A percentile compares a stretch with the other conserved stretches of the same genome.
Evolutionary conservation across 2,888 invertebrate species (phyloP).

Genomic region (Eupithecia tripunctaria): DNA sequence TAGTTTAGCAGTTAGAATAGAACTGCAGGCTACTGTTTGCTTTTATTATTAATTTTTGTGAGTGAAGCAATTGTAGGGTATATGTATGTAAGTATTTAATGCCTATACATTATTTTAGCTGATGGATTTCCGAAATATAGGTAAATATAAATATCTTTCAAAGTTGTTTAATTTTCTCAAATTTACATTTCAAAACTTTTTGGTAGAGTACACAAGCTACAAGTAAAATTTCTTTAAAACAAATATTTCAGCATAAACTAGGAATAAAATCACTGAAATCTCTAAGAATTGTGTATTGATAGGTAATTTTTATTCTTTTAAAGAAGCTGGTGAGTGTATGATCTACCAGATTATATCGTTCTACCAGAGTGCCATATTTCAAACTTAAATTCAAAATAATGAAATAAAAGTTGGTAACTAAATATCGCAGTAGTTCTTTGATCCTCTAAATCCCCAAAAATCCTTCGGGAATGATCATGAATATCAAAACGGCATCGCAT

Average conservation of each 20-base stretch:
- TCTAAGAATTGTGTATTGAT: no score
- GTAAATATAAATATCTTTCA: background rate
- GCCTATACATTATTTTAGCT: background rate
- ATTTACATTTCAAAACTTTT: background rate
- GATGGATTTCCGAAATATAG: background rate
- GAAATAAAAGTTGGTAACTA: conserved; percentile 38
- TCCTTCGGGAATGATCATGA: conserved; percentile 71
- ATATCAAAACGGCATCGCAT: conserved; percentile 78
- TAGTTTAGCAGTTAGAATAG: conserved; percentile 27
- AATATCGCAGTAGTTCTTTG: conserved; percentile 47
- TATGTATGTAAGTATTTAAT: no score
- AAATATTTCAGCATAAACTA: background rate
- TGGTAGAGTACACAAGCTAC: background rate
- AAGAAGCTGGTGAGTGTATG: background rate
- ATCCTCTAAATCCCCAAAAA: conserved; percentile 56
- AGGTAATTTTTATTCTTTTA: background rate
- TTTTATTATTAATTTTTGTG: conserved; percentile 54
- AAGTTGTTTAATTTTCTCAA: background rate
- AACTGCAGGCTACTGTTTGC: conserved; percentile 54
- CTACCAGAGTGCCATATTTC: background rate
- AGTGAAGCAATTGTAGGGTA: conserved; percentile 3
- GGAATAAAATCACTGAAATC: background rate
- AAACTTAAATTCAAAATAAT: background rate
- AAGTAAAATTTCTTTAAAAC: background rate
- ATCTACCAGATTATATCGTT: no score